Evolutionary conservation across 2,888 invertebrate genomes (phyloP), one percentile per base, ranked within the genome.

Genomic region (Drosophila aldrichi): DNA sequence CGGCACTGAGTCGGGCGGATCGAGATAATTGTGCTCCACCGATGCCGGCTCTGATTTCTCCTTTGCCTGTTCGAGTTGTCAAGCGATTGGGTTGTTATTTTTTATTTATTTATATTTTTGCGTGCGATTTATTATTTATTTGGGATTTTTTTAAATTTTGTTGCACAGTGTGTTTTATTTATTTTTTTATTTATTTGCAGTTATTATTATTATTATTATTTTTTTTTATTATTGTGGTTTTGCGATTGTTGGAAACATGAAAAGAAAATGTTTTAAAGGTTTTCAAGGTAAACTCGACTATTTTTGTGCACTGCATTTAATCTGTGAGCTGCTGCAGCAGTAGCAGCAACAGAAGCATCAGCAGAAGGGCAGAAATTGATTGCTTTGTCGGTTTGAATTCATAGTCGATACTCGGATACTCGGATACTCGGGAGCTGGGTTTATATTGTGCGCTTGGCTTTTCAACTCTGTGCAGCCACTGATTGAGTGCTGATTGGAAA

Each of bases 21-120:
- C 93, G 74, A 92, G 91, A 89, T 92, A 91, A 91, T 92, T 93
- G 86, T 92, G 91, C 79, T 93, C 93, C 77, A 92, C 88, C 65
- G 92, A 91, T 84, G 91, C 82, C 68, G 92, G 90, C 82, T 91
- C 90, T 58, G 89, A 87, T 90, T 91, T 92, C 79, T 91, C 89
- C 70, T 90, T 91, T 75, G 85, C 82, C 92, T 91, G 62, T 16
- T 40, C 49, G 55, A 22, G 40, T 44, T 68, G 60, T 72, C 46
- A 43, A 74, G 59, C 18, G 55, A 22, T 66, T 60, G 44, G 43
- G 49, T 56, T 46, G 14, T 22, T 38, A 48, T 64, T 64, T 58
- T n/a, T n/a, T n/a, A n/a, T n/a, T n/a, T 74, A 60, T 32, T 46
- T 58, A 36, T 34, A 44, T 61, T 65, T 63, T 54, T 62, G 48